Evolutionary conservation across 2,888 invertebrate species (phyloP).

Genomic region (Ischnus inquisitorius): DNA sequence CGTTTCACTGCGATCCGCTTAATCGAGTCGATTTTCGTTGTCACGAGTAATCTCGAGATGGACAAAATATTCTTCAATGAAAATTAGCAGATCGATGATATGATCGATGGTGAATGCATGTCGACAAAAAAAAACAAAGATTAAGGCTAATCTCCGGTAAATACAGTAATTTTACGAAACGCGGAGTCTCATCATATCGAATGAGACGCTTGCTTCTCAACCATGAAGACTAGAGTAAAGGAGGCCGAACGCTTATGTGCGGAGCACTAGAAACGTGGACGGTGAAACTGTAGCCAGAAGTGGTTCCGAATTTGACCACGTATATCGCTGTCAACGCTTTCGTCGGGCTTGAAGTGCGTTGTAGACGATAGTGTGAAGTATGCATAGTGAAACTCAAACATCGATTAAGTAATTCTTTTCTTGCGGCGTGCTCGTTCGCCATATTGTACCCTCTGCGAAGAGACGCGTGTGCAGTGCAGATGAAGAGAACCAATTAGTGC

Average conservation of each 20-base stretch:
- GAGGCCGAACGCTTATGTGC: not conserved
- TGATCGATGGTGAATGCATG: too few relatives aligned
- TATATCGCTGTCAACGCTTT: not conserved
- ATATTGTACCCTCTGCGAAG: not conserved
- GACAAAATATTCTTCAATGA: too few relatives aligned
- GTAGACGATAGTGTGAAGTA: constrained; percentile 8
- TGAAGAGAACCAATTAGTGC: not conserved
- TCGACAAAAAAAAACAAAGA: too few relatives aligned
- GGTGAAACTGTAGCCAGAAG: constrained; percentile 34
- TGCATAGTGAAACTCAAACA: constrained; percentile 5
- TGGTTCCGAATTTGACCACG: not conserved
- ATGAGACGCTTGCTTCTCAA: too few relatives aligned
- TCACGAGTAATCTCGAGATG: too few relatives aligned
- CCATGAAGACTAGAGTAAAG: constrained; percentile 10
- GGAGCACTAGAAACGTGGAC: not conserved
- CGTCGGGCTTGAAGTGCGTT: constrained; percentile 28
- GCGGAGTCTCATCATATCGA: too few relatives aligned
- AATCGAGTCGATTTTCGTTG: too few relatives aligned
- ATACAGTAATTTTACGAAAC: too few relatives aligned
- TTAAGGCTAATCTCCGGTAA: too few relatives aligned
- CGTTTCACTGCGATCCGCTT: too few relatives aligned
- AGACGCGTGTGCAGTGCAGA: not conserved
- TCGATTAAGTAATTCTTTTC: not conserved
- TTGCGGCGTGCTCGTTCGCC: not conserved
- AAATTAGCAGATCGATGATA: too few relatives aligned